These are phyloP conservation scores for Casuarius casuarius DNA, from an alignment of 2,113 vertebrate genomes.

Conservation along the genomic window DNA sequence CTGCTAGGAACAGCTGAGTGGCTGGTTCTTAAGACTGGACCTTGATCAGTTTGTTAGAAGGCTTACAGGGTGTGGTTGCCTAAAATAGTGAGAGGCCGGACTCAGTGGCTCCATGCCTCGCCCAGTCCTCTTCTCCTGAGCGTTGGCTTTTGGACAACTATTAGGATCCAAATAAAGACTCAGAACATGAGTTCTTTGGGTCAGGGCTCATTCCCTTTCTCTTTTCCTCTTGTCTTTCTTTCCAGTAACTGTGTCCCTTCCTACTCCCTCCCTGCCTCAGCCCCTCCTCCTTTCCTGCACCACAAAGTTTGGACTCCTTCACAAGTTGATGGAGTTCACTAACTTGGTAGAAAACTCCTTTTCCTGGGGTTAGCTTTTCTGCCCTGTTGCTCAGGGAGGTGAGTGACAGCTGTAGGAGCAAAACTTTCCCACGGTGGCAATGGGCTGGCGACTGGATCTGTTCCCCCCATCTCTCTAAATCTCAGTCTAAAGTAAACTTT, in stretches of 20 bases:
- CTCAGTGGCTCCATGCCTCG: background rate
- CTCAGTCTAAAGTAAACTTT: background rate
- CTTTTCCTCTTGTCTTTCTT: background rate
- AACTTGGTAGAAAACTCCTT: background rate
- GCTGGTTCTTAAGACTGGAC: background rate
- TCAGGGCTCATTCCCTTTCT: background rate
- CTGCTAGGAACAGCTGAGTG: background rate
- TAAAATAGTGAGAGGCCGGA: fast-evolving
- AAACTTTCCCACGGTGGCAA: background rate
- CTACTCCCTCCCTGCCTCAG: background rate
- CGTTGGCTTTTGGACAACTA: background rate
- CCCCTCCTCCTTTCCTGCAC: background rate
- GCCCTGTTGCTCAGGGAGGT: background rate
- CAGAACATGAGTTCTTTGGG: background rate
- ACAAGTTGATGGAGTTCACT: background rate
- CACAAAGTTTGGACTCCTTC: background rate
- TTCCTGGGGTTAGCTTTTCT: background rate
- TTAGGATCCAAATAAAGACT: background rate
- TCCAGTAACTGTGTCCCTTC: background rate
- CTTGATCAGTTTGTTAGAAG: background rate
- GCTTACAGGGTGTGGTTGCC: background rate
- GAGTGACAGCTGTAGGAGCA: background rate
- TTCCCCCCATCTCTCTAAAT: background rate
- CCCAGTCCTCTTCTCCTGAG: background rate
- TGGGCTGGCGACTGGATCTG: background rate